Base-by-base conservation (phyloP, 2,113 vertebrate species). In the Calyptommatus sinebrachiatus region DNA sequence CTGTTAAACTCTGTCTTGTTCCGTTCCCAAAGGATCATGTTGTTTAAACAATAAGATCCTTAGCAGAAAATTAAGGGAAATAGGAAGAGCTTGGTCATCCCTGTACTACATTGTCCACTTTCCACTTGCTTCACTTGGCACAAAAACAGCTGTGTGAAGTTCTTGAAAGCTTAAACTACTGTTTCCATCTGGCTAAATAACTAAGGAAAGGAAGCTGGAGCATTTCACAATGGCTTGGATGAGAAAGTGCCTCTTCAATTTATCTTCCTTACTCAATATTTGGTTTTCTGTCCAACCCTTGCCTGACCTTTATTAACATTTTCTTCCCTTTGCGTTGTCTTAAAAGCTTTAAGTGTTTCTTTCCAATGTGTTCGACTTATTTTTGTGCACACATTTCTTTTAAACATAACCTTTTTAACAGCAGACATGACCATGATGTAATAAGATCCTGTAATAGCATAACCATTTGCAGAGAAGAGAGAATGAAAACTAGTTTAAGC, bases 331-430 rank as follows among this genome's bases (percentile, higher is more conserved):
- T 21, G 5, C 26, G 62, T 28, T 11, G 31, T 22, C 68, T 14
- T 67, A 2, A 21, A 70, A 79, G 7, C 35, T 20, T 73, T 80
- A 77, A 5, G 46, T 86, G 66, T 45, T 84, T 78, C 45, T 86
- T 81, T 21, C 5, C 48, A 5, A 7, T 45, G 77, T 67, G 8
- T 74, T 71, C 53, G 76, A 73, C 41, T 78, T 81, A 53, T 1
- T 88, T 67, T 74, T 73, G 76, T 11, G 85, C 80, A 87, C 76
- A 72, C 79, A 71, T 82, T 77, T 82, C 80, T 48, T 72, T 74
- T 80, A 83, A 88, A 82, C 68, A 7, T 81, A 83, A 70, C 60
- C 83, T 76, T 21, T 71, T 57, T 84, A 84, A 68, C 72, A 81
- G 50, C 60, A 83, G 70, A 69, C 77, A 21, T 63, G 14, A 31